Conservation (phyloP, 2,888 invertebrate species). For the Drepana falcataria region DNA sequence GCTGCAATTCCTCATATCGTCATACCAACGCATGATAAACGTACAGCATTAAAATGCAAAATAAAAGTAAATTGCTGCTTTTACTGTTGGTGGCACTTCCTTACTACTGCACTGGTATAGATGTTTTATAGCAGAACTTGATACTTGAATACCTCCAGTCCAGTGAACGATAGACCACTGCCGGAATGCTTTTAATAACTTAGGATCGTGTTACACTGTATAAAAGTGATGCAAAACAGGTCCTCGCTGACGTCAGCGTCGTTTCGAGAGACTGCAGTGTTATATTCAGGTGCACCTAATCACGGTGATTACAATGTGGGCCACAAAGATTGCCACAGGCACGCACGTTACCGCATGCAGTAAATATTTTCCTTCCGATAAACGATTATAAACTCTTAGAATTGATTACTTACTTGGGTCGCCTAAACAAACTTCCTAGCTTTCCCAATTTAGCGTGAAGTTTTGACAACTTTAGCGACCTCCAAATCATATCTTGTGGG, state of each 20-base stretch:
- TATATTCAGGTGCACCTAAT: slow-evolving; percentile 27
- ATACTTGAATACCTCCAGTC: not conserved
- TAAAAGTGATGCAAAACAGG: not conserved
- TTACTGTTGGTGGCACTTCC: too few species aligned
- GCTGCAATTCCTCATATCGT: too few species aligned
- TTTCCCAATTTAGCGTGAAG: too few species aligned
- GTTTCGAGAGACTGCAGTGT: slow-evolving; percentile 15
- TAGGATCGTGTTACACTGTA: not conserved
- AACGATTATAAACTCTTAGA: slow-evolving; percentile 14
- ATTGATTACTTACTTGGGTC: not conserved
- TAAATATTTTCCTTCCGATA: slow-evolving; percentile 17
- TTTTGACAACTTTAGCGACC: too few species aligned
- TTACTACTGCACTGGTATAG: too few species aligned
- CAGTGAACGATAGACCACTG: not conserved
- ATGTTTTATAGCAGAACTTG: not conserved
- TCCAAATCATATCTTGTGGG: too few species aligned
- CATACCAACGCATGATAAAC: too few species aligned
- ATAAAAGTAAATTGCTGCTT: too few species aligned
- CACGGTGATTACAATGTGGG: slow-evolving; percentile 37
- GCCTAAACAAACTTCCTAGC: not conserved
- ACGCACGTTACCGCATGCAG: slow-evolving; percentile 15
- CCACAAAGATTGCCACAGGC: slow-evolving; percentile 21
- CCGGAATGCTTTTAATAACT: not conserved
- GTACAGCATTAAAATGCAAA: too few species aligned
- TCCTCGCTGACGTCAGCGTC: slow-evolving; percentile 12